Percentiles rank a stretch among this genome's conserved stretches.
phyloP scores from a whole-genome alignment of 2,797 vertebrate species.

The Pitangus sulphuratus region DNA sequence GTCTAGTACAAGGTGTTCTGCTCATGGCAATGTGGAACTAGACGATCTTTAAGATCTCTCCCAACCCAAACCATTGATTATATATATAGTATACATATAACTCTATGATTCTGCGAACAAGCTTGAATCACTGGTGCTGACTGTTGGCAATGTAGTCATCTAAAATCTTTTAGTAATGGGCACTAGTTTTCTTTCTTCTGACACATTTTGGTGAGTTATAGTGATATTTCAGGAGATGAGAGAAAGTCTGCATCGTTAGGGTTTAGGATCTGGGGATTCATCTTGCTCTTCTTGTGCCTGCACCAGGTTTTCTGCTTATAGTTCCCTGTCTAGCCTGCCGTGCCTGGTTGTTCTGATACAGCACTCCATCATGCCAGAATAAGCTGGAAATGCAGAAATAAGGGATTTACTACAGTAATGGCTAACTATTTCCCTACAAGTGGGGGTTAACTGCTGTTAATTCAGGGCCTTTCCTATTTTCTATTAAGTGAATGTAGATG shows the following conservation, averaged over 20 bases:
- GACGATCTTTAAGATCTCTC: neutral
- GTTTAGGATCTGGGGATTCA: neutral
- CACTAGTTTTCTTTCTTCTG: neutral
- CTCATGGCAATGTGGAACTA: neutral
- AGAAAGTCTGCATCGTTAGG: neutral
- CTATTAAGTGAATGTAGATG: neutral
- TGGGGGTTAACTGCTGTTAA: neutral
- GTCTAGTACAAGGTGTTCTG: neutral
- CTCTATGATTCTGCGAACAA: neutral
- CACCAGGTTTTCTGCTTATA: neutral
- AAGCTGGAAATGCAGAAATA: neutral
- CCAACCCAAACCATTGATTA: neutral
- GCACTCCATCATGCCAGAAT: neutral
- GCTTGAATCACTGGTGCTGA: neutral
- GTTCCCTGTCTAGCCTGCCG: neutral
- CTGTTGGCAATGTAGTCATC: no score
- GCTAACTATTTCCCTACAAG: neutral
- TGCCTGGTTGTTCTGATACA: neutral
- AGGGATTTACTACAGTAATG: neutral
- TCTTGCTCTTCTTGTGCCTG: neutral
- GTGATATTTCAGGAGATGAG: neutral
- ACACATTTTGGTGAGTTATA: neutral
- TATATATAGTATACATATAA: neutral
- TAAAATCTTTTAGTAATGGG: neutral
- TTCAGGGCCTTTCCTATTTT: neutral